These are phyloP conservation scores for Aphis craccivora DNA, from an alignment of 1,140 invertebrate genomes.

Conservation along the genomic window DNA sequence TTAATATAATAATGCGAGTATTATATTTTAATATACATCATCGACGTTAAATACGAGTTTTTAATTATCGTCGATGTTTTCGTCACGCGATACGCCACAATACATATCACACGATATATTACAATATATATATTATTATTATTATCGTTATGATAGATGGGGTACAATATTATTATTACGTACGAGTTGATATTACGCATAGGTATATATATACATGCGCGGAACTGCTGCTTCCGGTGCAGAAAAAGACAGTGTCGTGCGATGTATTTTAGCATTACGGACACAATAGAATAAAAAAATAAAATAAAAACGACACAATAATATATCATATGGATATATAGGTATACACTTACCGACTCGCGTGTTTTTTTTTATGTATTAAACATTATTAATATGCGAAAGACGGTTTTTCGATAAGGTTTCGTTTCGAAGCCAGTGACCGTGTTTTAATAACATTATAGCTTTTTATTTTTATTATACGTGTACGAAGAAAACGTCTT, in stretches of 20 bases:
- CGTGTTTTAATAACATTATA: background rate
- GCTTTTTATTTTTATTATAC: background rate
- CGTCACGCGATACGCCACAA: slow-evolving; percentile 56
- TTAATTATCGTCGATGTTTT: slow-evolving; percentile 36
- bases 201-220: background rate
- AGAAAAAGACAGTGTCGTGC: background rate
- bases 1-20: no score
- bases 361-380: background rate
- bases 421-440: background rate
- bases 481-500: background rate
- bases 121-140: background rate
- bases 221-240: slow-evolving; percentile 5
- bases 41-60: slow-evolving; percentile 15
- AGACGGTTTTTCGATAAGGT: background rate
- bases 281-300: no score
- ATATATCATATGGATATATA: background rate
- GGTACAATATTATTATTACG: background rate
- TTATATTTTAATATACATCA: background rate
- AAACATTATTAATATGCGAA: background rate
- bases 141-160: background rate
- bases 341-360: background rate
- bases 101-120: background rate
- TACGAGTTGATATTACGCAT: background rate
- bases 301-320: no score
- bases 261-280: no score